These are phyloP conservation scores for Xyliphius kryptos DNA, from an alignment of 2,113 vertebrate species.

Conservation along the genomic window DNA sequence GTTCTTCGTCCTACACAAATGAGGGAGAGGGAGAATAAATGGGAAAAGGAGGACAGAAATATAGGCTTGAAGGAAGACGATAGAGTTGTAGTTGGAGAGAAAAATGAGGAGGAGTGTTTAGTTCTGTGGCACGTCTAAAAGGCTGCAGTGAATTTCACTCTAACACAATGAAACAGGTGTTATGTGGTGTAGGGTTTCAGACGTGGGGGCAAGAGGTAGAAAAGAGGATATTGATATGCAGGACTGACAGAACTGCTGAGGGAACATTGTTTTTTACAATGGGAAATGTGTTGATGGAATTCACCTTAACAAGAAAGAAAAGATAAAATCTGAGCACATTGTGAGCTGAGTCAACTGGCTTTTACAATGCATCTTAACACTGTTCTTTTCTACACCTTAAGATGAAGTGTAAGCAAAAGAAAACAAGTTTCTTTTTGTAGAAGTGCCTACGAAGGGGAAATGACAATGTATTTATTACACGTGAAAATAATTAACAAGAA, in stretches of 20 bases:
- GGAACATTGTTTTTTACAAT: constrained; percentile 54
- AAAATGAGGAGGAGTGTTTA: constrained; percentile 28
- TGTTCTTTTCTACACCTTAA: not conserved
- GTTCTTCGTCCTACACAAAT: constrained; percentile 28
- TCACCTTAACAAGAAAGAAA: constrained; percentile 33
- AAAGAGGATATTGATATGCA: constrained; percentile 65
- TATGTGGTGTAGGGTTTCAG: constrained; percentile 65
- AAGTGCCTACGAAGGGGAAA: not conserved
- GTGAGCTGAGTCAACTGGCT: constrained; percentile 1
- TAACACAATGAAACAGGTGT: constrained; percentile 73
- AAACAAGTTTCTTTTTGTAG: not conserved
- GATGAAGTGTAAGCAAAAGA: constrained; percentile 9
- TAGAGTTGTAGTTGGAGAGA: constrained; percentile 9
- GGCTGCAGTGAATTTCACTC: constrained; percentile 57
- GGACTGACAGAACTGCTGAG: constrained; percentile 61
- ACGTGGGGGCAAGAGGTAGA: constrained; percentile 10
- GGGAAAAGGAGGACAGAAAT: constrained; percentile 18
- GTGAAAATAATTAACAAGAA: too few species aligned
- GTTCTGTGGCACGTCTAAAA: constrained; percentile 51
- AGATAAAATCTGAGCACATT: constrained; percentile 21
- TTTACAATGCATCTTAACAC: not conserved
- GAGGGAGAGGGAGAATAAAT: constrained; percentile 20
- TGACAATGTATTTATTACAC: too few species aligned
- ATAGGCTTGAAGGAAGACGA: constrained; percentile 15
- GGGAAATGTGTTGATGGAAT: constrained; percentile 55